Percentiles rank a stretch among this genome's conserved stretches.
Conservation (phyloP, 2,113 vertebrate species). For the Hippotragus niger region DNA sequence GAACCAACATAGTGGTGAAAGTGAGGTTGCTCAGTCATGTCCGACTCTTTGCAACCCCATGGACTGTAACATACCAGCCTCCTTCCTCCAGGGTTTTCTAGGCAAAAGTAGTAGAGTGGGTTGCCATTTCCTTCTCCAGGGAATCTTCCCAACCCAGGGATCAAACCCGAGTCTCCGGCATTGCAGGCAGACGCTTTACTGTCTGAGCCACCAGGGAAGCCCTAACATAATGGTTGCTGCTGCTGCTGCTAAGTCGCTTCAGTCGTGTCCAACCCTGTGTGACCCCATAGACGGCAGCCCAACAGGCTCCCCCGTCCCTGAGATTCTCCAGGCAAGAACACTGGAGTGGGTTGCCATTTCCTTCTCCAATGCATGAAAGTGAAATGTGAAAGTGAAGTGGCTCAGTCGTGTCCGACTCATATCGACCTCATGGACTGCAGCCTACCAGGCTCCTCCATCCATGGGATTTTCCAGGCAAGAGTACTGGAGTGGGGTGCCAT, state of each 20-base stretch:
- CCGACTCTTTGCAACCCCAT: neutral
- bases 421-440: no score
- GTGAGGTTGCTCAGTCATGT: neutral
- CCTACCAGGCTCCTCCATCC: no score
- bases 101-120: neutral
- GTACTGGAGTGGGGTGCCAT: no score
- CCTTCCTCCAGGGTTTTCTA: neutral
- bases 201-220: neutral
- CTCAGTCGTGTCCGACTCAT: no score
- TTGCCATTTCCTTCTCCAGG: neutral
- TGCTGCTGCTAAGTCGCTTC: no score
- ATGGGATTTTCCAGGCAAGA: no score
- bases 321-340: no score
- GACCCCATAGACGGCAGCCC: fast-evolving
- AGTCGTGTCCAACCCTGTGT: fast-evolving
- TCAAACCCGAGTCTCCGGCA: neutral
- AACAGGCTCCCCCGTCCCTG: no score
- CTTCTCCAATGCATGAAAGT: no score
- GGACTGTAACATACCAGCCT: neutral
- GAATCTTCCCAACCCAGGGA: neutral
- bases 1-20: neutral
- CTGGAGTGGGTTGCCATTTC: no score
- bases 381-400: no score
- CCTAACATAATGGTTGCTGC: neutral
- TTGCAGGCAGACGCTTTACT: neutral